Percentiles rank a stretch among this genome's conserved stretches.
Evolutionary conservation across 2,113 vertebrate species (phyloP).

Genomic region (Psilopogon haemacephalus): DNA sequence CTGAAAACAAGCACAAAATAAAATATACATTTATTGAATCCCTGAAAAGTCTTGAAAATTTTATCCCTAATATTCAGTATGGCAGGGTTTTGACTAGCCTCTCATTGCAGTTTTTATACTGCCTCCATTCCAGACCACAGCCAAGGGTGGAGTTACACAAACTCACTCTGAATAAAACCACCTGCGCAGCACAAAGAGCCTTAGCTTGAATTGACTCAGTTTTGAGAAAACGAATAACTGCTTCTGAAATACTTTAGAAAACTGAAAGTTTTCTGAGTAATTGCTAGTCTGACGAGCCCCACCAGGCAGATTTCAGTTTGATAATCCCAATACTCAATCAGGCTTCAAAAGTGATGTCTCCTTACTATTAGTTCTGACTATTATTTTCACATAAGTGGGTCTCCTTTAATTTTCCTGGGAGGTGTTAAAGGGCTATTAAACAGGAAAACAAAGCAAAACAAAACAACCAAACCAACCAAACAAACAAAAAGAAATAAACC

Average conservation of each 20-base stretch:
- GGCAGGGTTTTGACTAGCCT: background rate
- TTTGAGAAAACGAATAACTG: background rate
- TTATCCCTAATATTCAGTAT: background rate
- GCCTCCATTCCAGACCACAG: background rate
- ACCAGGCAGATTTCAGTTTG: slow-evolving; percentile 63
- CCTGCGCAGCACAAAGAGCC: background rate
- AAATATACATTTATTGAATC: background rate
- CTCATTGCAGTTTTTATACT: background rate
- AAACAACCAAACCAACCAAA: no score
- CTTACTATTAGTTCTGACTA: background rate
- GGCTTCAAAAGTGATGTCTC: background rate
- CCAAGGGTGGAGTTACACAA: background rate
- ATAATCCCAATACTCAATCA: background rate
- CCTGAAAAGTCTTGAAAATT: background rate
- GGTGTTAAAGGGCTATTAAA: background rate
- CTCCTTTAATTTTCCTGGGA: background rate
- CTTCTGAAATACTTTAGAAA: background rate
- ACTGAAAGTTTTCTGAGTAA: background rate
- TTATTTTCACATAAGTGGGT: background rate
- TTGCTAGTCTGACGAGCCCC: background rate
- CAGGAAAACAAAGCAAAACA: background rate
- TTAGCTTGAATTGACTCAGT: slow-evolving; percentile 17
- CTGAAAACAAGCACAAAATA: background rate
- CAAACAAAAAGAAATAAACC: background rate
- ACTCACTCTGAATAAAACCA: background rate